Evolutionary conservation across 2,797 vertebrate genomes (phyloP).

Genomic region (Chaetophractus vellerosus): DNA sequence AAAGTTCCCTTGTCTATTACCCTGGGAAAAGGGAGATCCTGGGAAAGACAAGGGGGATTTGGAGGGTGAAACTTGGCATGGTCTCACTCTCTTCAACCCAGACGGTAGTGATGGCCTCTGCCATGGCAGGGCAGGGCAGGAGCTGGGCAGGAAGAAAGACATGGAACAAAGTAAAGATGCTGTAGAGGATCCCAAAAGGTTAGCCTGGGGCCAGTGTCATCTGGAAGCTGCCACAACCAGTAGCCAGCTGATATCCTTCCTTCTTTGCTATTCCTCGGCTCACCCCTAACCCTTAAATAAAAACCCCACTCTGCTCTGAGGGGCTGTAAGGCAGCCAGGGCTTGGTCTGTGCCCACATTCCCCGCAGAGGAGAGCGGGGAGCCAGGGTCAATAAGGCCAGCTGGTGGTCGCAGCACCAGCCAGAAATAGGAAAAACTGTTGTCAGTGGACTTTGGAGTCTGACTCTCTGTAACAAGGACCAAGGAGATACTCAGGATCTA

Average conservation of each 20-base stretch:
- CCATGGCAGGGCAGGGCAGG: neutral
- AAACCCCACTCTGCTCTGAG: neutral
- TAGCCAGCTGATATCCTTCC: neutral
- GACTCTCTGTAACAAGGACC: neutral
- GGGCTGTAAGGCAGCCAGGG: neutral
- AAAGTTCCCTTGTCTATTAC: neutral
- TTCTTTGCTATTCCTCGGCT: neutral
- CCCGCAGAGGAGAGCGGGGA: neutral
- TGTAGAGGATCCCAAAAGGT: neutral
- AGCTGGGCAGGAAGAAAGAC: neutral
- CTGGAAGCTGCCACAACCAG: neutral
- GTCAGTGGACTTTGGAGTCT: neutral
- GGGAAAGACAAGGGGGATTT: too few species aligned
- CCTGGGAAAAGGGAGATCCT: neutral
- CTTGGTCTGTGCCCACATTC: neutral
- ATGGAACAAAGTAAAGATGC: neutral
- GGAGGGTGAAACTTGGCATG: neutral
- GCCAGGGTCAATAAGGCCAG: neutral
- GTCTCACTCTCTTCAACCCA: neutral
- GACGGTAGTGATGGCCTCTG: neutral
- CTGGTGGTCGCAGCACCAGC: rapidly evolving
- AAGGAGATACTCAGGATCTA: neutral
- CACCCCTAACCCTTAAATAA: neutral
- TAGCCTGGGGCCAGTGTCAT: rapidly evolving
- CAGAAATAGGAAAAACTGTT: neutral